Percentiles rank a stretch among this genome's conserved stretches.
These are phyloP conservation scores for Lepus townsendii DNA, from an alignment of 2,797 vertebrate genomes.

Conservation along the genomic window DNA sequence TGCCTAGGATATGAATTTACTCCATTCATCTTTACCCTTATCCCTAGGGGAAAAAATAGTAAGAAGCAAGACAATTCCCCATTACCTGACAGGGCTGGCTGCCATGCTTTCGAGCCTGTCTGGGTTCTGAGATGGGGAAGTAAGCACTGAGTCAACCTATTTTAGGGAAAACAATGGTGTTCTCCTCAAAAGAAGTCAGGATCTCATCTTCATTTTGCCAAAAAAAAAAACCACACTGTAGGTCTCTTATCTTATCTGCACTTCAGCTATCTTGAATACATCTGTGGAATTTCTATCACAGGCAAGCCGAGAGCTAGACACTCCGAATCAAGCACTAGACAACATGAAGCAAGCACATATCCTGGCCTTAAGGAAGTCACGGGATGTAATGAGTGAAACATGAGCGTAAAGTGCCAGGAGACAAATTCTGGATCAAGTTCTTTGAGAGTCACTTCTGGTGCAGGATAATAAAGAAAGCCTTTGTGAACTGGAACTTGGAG, in stretches of 20 bases:
- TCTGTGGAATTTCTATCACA: constrained; percentile 35
- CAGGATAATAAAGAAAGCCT: constrained; percentile 20
- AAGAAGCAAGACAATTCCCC: neutral
- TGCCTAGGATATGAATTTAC: neutral
- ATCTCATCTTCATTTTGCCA: neutral
- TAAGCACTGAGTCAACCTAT: neutral
- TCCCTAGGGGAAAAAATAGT: neutral
- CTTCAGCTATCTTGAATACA: neutral
- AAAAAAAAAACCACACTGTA: neutral
- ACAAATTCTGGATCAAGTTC: neutral
- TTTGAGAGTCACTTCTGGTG: neutral
- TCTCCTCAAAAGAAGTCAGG: neutral
- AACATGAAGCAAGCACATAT: neutral
- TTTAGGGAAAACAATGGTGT: constrained; percentile 16
- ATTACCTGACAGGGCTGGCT: neutral
- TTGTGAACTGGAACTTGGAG: constrained; percentile 27
- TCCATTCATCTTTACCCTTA: neutral
- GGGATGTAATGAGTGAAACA: neutral
- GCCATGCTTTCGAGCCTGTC: neutral
- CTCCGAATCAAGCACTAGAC: neutral
- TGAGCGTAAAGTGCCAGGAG: neutral
- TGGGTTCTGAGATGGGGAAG: neutral
- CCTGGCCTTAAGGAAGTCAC: neutral
- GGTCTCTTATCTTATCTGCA: neutral
- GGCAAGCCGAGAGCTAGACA: neutral